Conservation (phyloP, 92 coral and sea anemone species). For the Umimayanthus kanabou region DNA sequence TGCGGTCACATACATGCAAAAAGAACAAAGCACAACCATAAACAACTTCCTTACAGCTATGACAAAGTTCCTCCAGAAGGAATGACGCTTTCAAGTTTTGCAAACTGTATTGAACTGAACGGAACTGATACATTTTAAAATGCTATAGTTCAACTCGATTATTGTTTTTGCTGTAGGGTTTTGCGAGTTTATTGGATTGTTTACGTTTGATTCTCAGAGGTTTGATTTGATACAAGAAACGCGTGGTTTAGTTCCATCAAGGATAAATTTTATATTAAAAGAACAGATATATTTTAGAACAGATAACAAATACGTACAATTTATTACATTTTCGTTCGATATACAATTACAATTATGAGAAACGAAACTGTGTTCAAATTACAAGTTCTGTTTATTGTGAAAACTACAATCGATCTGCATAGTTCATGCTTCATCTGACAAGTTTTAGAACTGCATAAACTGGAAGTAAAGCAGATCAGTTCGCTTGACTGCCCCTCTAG, state of each 20-base stretch:
- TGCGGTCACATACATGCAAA: constrained; percentile 31
- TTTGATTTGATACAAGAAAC: no score
- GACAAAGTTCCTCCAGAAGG: constrained; percentile 29
- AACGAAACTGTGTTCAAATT: background rate
- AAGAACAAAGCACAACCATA: constrained; percentile 40
- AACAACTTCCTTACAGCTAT: no score
- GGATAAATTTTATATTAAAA: background rate
- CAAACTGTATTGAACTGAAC: background rate
- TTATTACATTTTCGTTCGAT: background rate
- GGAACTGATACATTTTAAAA: background rate
- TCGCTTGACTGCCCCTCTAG: background rate
- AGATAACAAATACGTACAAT: background rate
- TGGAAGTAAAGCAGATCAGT: background rate
- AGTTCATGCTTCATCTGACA: constrained; percentile 5
- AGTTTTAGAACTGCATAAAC: background rate
- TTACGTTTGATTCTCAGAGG: background rate
- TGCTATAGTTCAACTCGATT: constrained; percentile 19
- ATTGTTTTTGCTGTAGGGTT: constrained; percentile 16
- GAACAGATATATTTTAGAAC: constrained; percentile 7
- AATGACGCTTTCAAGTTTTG: background rate
- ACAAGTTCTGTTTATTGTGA: background rate
- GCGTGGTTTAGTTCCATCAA: background rate
- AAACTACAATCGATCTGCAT: background rate
- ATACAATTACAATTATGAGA: background rate
- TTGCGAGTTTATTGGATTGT: background rate